Evolutionary conservation across 2,888 invertebrate species (phyloP).

Genomic region (Nebria brevicollis): DNA sequence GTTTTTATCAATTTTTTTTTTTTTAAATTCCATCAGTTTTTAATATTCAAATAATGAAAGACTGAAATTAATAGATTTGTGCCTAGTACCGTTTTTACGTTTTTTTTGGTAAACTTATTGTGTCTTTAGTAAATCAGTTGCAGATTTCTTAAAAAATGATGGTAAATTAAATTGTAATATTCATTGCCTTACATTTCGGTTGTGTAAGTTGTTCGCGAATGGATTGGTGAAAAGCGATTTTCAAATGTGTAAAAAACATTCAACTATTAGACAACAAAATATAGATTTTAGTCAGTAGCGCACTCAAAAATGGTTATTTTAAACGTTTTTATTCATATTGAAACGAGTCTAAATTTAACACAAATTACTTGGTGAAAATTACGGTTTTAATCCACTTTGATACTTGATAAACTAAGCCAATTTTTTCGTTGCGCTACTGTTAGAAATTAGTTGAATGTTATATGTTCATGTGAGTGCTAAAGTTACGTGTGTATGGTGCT

Average conservation of each 20-base stretch:
- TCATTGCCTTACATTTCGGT: not conserved
- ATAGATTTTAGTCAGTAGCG: not conserved
- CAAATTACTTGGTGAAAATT: too few relatives aligned
- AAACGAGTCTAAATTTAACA: too few relatives aligned
- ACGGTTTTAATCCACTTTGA: too few relatives aligned
- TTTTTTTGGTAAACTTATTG: not conserved
- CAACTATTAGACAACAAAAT: not conserved
- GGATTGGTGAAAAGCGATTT: not conserved
- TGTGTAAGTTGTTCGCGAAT: slow-evolving; percentile 2
- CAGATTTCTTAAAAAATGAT: slow-evolving; percentile 5
- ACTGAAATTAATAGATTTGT: slow-evolving; percentile 18
- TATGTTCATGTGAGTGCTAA: not conserved
- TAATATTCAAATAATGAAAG: slow-evolving; percentile 18
- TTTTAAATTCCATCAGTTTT: not conserved
- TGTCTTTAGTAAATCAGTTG: not conserved
- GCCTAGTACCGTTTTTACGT: not conserved
- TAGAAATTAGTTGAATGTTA: not conserved
- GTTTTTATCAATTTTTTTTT: not conserved
- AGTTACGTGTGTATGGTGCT: not conserved
- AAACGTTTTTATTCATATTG: too few relatives aligned
- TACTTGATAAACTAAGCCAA: too few relatives aligned
- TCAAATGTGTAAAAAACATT: not conserved
- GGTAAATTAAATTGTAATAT: slow-evolving; percentile 7
- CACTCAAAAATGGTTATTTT: not conserved
- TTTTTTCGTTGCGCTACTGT: not conserved